Base-by-base conservation (phyloP, 2,888 invertebrate genomes). In the Morpho helenor region DNA sequence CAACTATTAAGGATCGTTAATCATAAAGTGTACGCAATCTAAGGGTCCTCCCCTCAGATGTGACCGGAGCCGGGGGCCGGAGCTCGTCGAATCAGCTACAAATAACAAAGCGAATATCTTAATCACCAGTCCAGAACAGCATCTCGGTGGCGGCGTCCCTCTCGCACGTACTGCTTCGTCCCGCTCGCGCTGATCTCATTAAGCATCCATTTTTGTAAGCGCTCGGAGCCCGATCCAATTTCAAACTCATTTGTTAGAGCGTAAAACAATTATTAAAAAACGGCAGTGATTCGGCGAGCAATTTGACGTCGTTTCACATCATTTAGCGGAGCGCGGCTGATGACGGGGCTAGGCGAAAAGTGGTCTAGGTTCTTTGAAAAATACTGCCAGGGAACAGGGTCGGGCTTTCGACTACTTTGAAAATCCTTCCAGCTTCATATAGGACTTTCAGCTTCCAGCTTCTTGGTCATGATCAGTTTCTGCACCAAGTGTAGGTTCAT, bases 171-270 rank as follows among this genome's bases (percentile, higher is more conserved):
- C 71, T 68, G 52, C 63, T 59, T 66, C 66, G 67, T 86, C 86
- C 75, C 88, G 72, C 83, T 92, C 88, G 66, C 91, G 79, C 92
- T 93, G 91, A 93, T 92, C 84, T 78, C 75, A 92, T 93, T 93
- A 93, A 83, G 91, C 92, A 91, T 92, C 93, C 93, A 93, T 93
- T 93, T 93, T 93, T 93, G 93, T 84, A 80, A 84, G 87, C 87
- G 89, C 85, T 82, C 69, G 72, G 82, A 84, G 87, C 87, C 87
- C 84, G 92, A 93, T 93, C 90, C 92, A 92, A 93, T 93, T 92
- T 92, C 92, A 92, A 92, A 93, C 91, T 93, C 92, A 93, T 93
- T 93, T 93, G 93, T 92, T 88, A 89, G 78, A 80, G 81, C 79
- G 82, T 90, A 89, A 89, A 88, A 82, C 88, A 88, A 90, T 90